Evolutionary conservation across 1,140 invertebrate species (phyloP).

Genomic region (Drosophila subobscura): DNA sequence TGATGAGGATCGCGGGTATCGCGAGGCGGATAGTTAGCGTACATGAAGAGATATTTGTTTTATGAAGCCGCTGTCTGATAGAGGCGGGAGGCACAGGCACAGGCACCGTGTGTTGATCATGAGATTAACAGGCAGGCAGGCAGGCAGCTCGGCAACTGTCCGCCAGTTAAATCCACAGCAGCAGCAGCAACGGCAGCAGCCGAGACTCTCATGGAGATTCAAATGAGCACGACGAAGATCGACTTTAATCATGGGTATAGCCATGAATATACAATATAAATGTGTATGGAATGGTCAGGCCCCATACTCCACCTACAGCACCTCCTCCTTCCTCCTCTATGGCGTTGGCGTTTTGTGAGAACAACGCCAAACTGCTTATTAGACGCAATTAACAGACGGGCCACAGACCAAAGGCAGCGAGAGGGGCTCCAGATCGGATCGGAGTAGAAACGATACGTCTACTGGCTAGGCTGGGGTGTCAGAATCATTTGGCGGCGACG

Average conservation of each 20-base stretch:
- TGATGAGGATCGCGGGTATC: conserved; percentile 32
- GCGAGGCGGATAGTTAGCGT: conserved; percentile 70
- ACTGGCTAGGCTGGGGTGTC: conserved; percentile 48
- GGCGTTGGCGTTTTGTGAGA: conserved; percentile 80
- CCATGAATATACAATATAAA: conserved; percentile 38
- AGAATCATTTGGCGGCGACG: conserved; percentile 57
- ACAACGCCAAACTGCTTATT: conserved; percentile 80
- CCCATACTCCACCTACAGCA: conserved; percentile 32
- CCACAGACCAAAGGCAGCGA: conserved; percentile 28
- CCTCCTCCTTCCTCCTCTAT: conserved; percentile 24
- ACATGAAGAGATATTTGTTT: conserved; percentile 77
- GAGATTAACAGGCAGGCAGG: conserved; percentile 64
- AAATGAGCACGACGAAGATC: conserved; percentile 68
- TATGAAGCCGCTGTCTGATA: conserved; percentile 62
- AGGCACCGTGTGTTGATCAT: conserved; percentile 74
- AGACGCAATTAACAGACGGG: conserved; percentile 75
- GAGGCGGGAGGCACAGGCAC: conserved; percentile 3
- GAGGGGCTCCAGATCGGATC: not conserved
- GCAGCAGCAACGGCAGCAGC: conserved; percentile 38
- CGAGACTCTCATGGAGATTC: conserved; percentile 66
- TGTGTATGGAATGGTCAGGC: conserved; percentile 41
- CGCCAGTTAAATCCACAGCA: conserved; percentile 18
- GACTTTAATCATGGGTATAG: conserved; percentile 68
- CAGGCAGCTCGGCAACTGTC: conserved; percentile 27
- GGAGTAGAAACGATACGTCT: conserved; percentile 13